phyloP scores from a whole-genome alignment of 2,797 vertebrate genomes.

The Platyrinchus mystaceus region DNA sequence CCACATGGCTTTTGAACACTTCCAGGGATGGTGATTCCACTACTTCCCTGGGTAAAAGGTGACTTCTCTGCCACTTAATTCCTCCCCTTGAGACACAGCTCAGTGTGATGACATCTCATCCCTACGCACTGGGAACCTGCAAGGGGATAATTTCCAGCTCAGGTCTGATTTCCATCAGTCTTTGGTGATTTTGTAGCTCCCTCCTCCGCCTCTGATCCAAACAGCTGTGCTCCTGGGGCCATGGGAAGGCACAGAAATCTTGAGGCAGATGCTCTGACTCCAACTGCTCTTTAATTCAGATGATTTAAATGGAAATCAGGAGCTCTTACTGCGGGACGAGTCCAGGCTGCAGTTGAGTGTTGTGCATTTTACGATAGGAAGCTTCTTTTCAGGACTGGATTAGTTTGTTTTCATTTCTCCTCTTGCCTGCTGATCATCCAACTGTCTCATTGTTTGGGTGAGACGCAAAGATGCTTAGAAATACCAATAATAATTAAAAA shows the following conservation, averaged over 20 bases:
- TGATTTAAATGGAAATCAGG: constrained; percentile 33
- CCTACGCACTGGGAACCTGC: accelerated
- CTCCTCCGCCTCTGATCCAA: neutral
- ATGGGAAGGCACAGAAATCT: neutral
- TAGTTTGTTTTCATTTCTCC: constrained; percentile 21
- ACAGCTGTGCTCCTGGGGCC: neutral
- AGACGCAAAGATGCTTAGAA: neutral
- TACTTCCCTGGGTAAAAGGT: neutral
- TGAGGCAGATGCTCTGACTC: neutral
- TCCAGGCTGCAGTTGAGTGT: neutral
- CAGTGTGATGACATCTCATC: neutral
- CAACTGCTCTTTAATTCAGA: neutral
- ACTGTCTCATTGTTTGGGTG: constrained; percentile 35
- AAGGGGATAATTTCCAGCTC: neutral
- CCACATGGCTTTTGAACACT: neutral
- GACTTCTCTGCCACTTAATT: neutral
- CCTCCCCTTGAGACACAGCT: accelerated
- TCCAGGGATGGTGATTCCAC: neutral
- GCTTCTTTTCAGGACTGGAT: neutral
- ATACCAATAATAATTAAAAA: neutral
- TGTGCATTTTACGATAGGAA: neutral
- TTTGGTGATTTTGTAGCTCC: neutral
- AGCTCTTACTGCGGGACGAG: neutral
- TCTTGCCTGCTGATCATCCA: constrained; percentile 19
- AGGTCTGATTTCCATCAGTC: neutral